Evolutionary conservation across 1,140 invertebrate genomes (phyloP).

Genomic region (Brachionus rotundiformis): DNA sequence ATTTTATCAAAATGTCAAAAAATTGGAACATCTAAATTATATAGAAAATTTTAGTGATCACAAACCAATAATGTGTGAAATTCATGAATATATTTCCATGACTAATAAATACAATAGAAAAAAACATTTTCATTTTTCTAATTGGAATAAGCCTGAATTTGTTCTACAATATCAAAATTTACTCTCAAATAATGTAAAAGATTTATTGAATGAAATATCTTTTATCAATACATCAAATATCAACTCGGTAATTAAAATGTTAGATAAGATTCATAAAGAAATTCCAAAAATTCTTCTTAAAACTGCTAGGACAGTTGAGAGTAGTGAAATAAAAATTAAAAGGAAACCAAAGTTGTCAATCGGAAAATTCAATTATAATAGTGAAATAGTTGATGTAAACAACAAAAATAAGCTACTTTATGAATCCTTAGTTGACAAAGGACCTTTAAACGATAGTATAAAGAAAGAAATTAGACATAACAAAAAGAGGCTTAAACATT

Average conservation of each 20-base stretch:
- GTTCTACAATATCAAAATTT: not conserved
- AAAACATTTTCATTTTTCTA: too few relatives aligned
- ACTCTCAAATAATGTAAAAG: not conserved
- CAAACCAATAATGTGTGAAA: not conserved
- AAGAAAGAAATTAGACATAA: too few relatives aligned
- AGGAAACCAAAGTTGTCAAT: not conserved
- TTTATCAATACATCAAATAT: not conserved
- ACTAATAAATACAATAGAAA: not conserved
- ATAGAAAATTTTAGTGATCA: not conserved
- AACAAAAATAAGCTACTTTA: not conserved
- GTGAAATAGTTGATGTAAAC: not conserved
- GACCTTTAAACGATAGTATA: too few relatives aligned
- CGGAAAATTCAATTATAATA: not conserved
- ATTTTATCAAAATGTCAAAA: not conserved
- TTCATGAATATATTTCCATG: not conserved
- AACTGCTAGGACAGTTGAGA: not conserved
- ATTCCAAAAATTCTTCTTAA: not conserved
- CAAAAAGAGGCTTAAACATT: too few relatives aligned
- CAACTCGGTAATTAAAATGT: not conserved
- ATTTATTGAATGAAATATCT: slow-evolving; percentile 1
- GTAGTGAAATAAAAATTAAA: not conserved
- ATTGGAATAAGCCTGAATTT: not conserved
- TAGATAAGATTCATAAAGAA: not conserved
- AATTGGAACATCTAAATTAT: not conserved
- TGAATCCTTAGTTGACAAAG: not conserved